Evolutionary conservation across 2,888 invertebrate genomes (phyloP).

Genomic region (Apodemia mormo): DNA sequence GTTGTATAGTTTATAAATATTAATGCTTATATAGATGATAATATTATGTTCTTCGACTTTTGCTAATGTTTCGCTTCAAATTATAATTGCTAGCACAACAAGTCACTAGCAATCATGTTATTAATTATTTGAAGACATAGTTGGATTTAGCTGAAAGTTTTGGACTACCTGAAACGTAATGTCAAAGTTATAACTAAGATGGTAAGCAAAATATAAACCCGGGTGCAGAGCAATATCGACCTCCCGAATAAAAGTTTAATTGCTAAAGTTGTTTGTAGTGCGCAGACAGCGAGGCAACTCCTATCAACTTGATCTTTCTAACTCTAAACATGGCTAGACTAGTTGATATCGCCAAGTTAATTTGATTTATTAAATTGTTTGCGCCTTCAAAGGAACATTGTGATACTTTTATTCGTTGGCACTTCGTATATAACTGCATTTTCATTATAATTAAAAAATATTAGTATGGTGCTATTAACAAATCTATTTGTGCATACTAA

Average conservation of each 20-base stretch:
- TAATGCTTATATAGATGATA: too few species aligned
- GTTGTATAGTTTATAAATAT: too few species aligned
- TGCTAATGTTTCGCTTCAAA: too few species aligned
- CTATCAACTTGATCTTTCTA: constrained; percentile 45
- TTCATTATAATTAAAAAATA: too few species aligned
- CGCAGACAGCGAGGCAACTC: constrained; percentile 57
- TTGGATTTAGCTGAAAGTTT: background rate
- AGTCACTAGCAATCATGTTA: background rate
- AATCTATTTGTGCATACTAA: too few species aligned
- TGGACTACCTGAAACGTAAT: constrained; percentile 18
- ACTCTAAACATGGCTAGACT: constrained; percentile 34
- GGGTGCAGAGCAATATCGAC: constrained; percentile 60
- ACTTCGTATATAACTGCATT: too few species aligned
- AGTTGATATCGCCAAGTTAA: constrained; percentile 28
- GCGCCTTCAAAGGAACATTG: background rate
- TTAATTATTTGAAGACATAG: background rate
- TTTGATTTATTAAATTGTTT: constrained; percentile 28
- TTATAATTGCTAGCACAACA: too few species aligned
- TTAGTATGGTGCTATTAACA: too few species aligned
- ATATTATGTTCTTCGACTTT: too few species aligned
- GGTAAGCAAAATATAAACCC: constrained; percentile 60
- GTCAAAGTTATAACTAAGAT: constrained; percentile 36
- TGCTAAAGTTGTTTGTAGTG: constrained; percentile 73
- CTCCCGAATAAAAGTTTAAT: constrained; percentile 74
- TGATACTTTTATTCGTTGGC: background rate